Base-by-base conservation (phyloP, 2,113 vertebrate genomes). In the Ammodytes dubius region DNA sequence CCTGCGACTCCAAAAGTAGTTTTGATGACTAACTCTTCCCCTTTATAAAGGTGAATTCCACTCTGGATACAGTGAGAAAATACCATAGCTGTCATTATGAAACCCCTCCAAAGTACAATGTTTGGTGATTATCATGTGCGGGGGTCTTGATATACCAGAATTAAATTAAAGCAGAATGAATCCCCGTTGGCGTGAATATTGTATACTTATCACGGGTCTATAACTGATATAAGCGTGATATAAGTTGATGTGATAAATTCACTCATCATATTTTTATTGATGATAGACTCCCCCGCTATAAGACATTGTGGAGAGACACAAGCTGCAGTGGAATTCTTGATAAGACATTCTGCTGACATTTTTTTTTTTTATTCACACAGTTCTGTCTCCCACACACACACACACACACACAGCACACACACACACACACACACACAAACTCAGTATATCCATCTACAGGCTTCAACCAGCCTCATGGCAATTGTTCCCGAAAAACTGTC, bases 361-460 rank as follows among this genome's bases (percentile, higher is more conserved):
- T 87, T 85, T 71, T 66, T 68, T 75, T 64, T 17, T 54, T 67
- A 74, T 78, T 77, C 47, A 5, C 61, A 77, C 60, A 19, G 57
- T 63, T 73, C 58, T 60, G 49, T 82, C 69, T 82, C 86, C 82
- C 80, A 88, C 77, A 2, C 59, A 15, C n/a, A 9, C 71, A 27
- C 27, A 27, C 27, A 27, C 27, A 27, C 27, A 27, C 27, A 27
- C 27, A 27, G 2, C 27, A 27, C 27, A 27, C 27, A 27, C 27
- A 27, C 27, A 27, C 27, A 27, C 27, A 27, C 27, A 27, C 27
- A 27, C 27, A 27, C 27, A 27, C 27, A 27, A 27, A 27, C 27
- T 27, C 27, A 63, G 46, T 53, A 64, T 78, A 46, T 83, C 69
- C 35, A 46, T 74, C 73, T 10, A 57, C 80, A 58, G 54, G 77